These are phyloP conservation scores for Oppia nitens DNA, from an alignment of 1,140 invertebrate genomes.

Conservation along the genomic window DNA sequence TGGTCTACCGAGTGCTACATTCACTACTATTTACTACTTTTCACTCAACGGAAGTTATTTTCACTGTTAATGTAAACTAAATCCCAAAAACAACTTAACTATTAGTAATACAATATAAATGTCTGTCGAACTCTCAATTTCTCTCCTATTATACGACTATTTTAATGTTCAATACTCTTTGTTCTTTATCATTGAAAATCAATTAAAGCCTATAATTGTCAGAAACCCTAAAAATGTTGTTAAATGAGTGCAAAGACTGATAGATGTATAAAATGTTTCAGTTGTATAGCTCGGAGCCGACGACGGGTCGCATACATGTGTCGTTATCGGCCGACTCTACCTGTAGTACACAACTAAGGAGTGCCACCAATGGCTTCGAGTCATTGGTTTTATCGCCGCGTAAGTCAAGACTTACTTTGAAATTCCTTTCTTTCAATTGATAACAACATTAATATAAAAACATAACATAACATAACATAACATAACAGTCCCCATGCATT, in stretches of 20 bases:
- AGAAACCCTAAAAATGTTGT: too few relatives aligned
- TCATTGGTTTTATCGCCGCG: slow-evolving; percentile 35
- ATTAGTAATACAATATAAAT: too few relatives aligned
- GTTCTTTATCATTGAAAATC: neutral
- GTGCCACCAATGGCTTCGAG: slow-evolving; percentile 41
- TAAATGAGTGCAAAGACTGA: too few relatives aligned
- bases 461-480: too few relatives aligned
- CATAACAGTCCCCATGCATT: too few relatives aligned
- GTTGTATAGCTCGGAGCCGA: slow-evolving; percentile 40
- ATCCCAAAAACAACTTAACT: too few relatives aligned
- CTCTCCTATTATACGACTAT: too few relatives aligned
- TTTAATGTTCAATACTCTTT: too few relatives aligned
- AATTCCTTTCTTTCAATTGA: neutral
- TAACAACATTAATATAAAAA: too few relatives aligned
- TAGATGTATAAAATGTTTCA: slow-evolving; percentile 28
- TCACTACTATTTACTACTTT: neutral
- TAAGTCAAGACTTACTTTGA: slow-evolving; percentile 15
- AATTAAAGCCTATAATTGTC: neutral
- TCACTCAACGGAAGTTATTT: neutral
- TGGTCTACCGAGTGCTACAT: too few relatives aligned
- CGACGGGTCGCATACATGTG: slow-evolving; percentile 39
- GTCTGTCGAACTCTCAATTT: too few relatives aligned
- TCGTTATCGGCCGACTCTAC: slow-evolving; percentile 50
- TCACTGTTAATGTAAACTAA: neutral
- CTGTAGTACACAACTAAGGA: slow-evolving; percentile 39